Conservation (phyloP, 2,113 vertebrate genomes). For the Sterna hirundo region DNA sequence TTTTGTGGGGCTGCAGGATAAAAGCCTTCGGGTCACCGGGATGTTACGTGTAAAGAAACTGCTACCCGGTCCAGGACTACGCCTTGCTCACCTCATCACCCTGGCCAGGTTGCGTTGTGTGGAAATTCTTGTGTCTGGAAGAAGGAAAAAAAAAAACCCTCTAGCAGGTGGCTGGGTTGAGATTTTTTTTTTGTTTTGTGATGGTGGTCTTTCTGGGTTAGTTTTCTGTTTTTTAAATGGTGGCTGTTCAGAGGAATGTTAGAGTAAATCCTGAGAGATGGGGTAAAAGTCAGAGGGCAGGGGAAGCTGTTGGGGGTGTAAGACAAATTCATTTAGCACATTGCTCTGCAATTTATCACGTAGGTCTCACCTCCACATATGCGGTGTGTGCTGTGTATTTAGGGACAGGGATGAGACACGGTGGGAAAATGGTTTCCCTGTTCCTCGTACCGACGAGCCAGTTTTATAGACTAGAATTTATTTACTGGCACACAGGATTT, state of each 20-base stretch:
- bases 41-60: not conserved
- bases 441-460: rapidly evolving
- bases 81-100: not conserved
- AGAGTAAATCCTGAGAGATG: conserved; percentile 18
- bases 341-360: not conserved
- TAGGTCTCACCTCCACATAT: not conserved
- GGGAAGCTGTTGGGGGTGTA: not conserved
- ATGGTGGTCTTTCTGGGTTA: not conserved
- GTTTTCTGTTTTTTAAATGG: not conserved
- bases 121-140: not conserved
- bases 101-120: not conserved
- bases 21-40: not conserved
- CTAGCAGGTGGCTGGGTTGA: not conserved
- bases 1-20: not conserved
- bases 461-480: not conserved
- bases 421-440: not conserved
- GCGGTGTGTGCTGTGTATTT: not conserved
- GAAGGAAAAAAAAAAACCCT: not conserved
- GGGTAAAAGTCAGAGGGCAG: conserved; percentile 18
- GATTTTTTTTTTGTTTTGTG: not conserved
- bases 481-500: not conserved
- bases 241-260: not conserved
- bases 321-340: conserved; percentile 15
- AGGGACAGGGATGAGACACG: not conserved
- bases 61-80: not conserved